A percentile compares a stretch with the other conserved stretches of the same genome.
These are phyloP conservation scores for Acanthurus lineatus DNA, from an alignment of 2,797 vertebrate genomes.

Conservation along the genomic window DNA sequence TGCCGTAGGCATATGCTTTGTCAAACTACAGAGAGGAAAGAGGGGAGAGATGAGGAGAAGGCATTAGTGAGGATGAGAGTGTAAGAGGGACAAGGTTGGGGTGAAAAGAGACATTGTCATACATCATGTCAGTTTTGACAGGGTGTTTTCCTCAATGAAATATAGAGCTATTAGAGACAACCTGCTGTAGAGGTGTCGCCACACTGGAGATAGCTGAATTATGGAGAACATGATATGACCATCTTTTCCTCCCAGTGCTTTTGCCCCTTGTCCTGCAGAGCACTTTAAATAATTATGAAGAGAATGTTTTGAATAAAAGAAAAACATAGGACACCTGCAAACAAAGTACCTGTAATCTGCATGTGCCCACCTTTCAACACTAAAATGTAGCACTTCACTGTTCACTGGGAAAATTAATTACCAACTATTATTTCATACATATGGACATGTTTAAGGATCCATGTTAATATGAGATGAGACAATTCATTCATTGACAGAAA, in stretches of 20 bases:
- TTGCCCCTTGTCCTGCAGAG: constrained; percentile 42
- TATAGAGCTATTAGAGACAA: constrained; percentile 80
- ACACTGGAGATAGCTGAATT: constrained; percentile 80
- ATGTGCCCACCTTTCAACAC: neutral
- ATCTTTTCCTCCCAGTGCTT: constrained; percentile 48
- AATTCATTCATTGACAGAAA: neutral
- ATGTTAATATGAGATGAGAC: neutral
- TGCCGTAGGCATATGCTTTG: constrained; percentile 96
- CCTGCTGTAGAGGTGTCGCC: constrained; percentile 79
- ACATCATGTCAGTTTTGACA: constrained; percentile 75
- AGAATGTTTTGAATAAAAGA: constrained; percentile 7
- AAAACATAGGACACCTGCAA: neutral
- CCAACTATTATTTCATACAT: neutral
- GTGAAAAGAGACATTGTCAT: constrained; percentile 81
- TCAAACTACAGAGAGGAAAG: constrained; percentile 90
- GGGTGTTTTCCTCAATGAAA: constrained; percentile 82
- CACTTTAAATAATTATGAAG: constrained; percentile 32
- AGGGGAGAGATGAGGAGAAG: constrained; percentile 38
- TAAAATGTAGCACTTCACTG: neutral
- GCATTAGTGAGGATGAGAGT: constrained; percentile 74
- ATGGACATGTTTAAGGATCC: neutral
- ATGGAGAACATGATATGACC: constrained; percentile 65
- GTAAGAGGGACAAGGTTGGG: constrained; percentile 73
- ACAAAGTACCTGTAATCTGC: neutral
- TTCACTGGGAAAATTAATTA: neutral